Evolutionary conservation across 2,888 invertebrate genomes (phyloP), one percentile per base, ranked within the genome.

Genomic region (Cabera pusaria): DNA sequence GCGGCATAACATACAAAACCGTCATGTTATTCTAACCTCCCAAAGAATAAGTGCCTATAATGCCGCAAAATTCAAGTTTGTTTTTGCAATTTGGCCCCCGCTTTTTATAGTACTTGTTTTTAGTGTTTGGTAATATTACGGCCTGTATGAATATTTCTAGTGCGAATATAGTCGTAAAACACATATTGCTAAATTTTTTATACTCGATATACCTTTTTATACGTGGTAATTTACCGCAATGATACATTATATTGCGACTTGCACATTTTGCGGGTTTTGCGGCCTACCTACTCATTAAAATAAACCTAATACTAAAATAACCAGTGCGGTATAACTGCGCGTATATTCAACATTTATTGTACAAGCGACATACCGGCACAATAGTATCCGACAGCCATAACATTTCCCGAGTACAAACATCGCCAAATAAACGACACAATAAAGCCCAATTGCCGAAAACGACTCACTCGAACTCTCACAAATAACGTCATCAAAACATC

Each of bases 401-500:
- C 28, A 28, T 40, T 40, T 29, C 40, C 40, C 6, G 19, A 28
- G 27, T 27, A 40, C 40, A 41, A 51, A 39, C 45, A 40, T 51
- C 38, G 37, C 40, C 46, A 49, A 54, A 58, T 44, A 56, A 62
- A 58, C 53, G 52, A 37, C 56, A 59, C 57, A 60, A 59, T 65
- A 60, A 56, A 59, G 57, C 44, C 49, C 52, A 59, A 63, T 60
- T 50, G 58, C 49, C 52, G 45, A 46, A 45, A 52, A 48, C 47
- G 52, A 57, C 42, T 38, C 40, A 40, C 34, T 49, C 41, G 43
- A 53, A 36, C 45, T 51, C 55, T 53, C 52, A 46, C 60, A 64
- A 49, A 64, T 68, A 68, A 71, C 59, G 59, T 55, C 55, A 60
- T 61, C 58, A 67, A 59, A 66, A 64, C 64, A 60, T 49, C 59